A percentile compares a stretch with the other conserved stretches of the same genome.
phyloP scores from a whole-genome alignment of 2,113 vertebrate species.

The Phalacrocorax pelagicus region DNA sequence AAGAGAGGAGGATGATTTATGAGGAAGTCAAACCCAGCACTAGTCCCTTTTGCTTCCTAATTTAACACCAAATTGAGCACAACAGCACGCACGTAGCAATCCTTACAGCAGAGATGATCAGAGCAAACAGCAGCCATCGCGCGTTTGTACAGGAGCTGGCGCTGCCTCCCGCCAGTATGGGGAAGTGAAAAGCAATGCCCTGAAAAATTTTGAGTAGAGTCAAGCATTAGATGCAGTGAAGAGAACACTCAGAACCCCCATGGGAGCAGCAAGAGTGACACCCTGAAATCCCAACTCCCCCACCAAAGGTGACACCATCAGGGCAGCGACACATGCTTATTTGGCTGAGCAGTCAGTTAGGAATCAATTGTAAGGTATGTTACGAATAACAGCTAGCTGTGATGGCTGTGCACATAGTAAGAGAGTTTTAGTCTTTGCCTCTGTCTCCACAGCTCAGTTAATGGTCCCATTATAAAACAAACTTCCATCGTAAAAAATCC shows the following conservation, averaged over 20 bases:
- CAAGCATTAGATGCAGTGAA: background rate
- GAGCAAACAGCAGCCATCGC: background rate
- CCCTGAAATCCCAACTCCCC: background rate
- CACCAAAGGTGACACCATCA: background rate
- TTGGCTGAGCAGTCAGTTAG: background rate
- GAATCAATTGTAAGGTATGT: background rate
- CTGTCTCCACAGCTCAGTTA: background rate
- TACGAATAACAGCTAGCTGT: background rate
- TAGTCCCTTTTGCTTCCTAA: background rate
- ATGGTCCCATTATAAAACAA: background rate
- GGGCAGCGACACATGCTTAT: background rate
- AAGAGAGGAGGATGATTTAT: background rate
- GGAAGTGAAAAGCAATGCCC: background rate
- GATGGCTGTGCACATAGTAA: background rate
- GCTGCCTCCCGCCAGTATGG: background rate
- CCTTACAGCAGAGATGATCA: background rate
- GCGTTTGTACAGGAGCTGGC: background rate
- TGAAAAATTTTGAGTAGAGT: background rate
- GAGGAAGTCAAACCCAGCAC: background rate
- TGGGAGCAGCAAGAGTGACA: background rate
- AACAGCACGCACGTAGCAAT: background rate
- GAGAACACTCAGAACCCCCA: background rate
- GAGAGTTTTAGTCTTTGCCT: background rate
- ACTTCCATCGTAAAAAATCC: background rate
- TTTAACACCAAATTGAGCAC: background rate